Base-by-base conservation (phyloP, 1,140 invertebrate species). In the Drosophila burlai region DNA sequence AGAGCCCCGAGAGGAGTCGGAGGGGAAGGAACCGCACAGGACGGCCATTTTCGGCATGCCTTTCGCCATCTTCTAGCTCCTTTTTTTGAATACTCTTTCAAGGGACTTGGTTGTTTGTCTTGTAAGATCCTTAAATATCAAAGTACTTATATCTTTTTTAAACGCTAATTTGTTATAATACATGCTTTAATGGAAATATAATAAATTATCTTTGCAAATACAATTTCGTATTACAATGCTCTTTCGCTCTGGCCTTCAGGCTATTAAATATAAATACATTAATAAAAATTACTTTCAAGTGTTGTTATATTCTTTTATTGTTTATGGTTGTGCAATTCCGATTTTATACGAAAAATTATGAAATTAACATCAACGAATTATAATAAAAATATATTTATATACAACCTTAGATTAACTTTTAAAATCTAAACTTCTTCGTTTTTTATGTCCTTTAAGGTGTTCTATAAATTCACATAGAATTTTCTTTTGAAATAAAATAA, bases 1-100 rank as follows among this genome's bases (percentile, higher is more conserved):
- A 79, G 85, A 60, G 31, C 73, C 42, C 21, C 63, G 65, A 24
- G 78, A 64, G 66, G 67, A 45, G 54, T 34, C 50, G 15, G n/a
- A 15, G 46, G 15, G 0, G 15, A 24, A 0, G 50, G 73, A 45
- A 52, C 74, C 36, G 58, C 13, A 42, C 6, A 13, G 49, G 47
- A 45, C 58, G 78, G 45, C 29, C 62, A 55, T 62, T 66, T 50
- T 59, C 7, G 43, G 34, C 66, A 42, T 63, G 45, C 50, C 40
- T 66, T 72, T 15, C 24, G 52, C 49, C 38, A 18, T 24, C 16
- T 29, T 18, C 24, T 18, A 52, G 38, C 52, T 47, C 18, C 45
- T 29, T 55, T 81, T 78, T 26, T 18, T n/a, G n/a, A n/a, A 40
- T 55, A 55, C 54, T 24, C 36, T 55, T n/a, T 55, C 15, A 4